Evolutionary conservation across 2,888 invertebrate species (phyloP), one percentile per base, ranked within the genome.

Genomic region (Psococerastis gibbosa): DNA sequence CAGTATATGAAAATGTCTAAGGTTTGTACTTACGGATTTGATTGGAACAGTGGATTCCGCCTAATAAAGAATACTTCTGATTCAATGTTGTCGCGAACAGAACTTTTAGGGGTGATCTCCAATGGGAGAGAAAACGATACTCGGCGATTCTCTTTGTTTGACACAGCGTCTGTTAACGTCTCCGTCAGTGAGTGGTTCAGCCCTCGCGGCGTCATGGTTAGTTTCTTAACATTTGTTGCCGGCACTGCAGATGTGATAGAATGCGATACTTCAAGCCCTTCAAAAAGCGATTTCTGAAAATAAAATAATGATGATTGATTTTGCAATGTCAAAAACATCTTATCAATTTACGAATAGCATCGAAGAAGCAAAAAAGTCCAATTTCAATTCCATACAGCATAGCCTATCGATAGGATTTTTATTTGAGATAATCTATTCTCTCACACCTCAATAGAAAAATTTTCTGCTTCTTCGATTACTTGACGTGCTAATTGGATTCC

Each of bases 211-310:
- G 15, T 38, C 6, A 38, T 20, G 5, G 16, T 17, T 4, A 38
- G 20, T 15, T 15, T 38, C 20, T 20, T 15, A 38, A 20, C 38
- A 18, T 20, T 38, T 15, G 16, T 20, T 20, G 20, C 17, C 3
- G 18, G 4, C 6, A 18, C n/a, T 5, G 6, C 22, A 17, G 22
- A 5, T 9, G 33, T 16, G 5, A 17, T 15, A 11, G 38, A 20
- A 17, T 5, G 18, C 6, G 22, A 77, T 52, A 88, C 87, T 50
- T 83, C 83, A 2, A 88, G 61, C 0, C 88, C 89, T 55, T 88
- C 89, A 60, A 92, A 92, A 1, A 92, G 60, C 0, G 78, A 75
- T 58, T 80, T 80, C 70, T 78, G 47, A 2, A 49, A 49, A 45
- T 44, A 35, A 46, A 50, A 48, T 34, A 42, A 35, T 43, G 41